Evolutionary conservation across 2,888 invertebrate species (phyloP), one percentile per base, ranked within the genome.

Genomic region (Uloborus plumipes): DNA sequence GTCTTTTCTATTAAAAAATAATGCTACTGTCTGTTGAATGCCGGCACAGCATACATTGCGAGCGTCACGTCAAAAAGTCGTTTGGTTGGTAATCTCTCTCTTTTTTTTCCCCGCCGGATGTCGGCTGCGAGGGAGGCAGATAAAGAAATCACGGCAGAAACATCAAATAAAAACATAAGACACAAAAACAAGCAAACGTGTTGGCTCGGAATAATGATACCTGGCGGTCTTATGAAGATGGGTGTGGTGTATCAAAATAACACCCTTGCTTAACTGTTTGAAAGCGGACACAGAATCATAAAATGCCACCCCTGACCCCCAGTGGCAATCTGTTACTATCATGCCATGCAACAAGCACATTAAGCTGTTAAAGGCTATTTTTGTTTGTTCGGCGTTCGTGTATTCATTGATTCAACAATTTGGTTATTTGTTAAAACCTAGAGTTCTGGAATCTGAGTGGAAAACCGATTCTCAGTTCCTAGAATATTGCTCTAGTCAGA

Each of bases 31-130:
- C 77, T 77, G 77, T 77, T 77, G 77, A 70, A 77, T 77, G 58
- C 70, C 66, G 49, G 49, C 74, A 65, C 66, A 74, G 39, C 62
- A 53, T 64, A 47, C 58, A 49, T 47, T 51, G 55, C 53, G 16
- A 20, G n/a, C 47, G 76, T 77, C 77, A 77, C 77, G 77, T 71
- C 70, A 77, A 64, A 77, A 77, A 77, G 77, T 77, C 77, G 61
- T 77, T 77, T 71, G 55, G 74, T 55, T 47, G 65, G 39, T 39
- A 58, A 62, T 55, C 70, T 47, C 20, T 39, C 11, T 39, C 26
- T 39, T 39, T 39, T 39, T 39, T 39, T 39, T n/a, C n/a, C n/a
- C 39, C 39, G 39, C 39, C 39, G 39, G 39, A 39, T 39, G 39
- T 39, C 39, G 47, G 59, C 53, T 49, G 47, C 53, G 71, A 47